Evolutionary conservation across 1,140 invertebrate genomes (phyloP), one percentile per base, ranked within the genome.

Genomic region (Zaprionus lachaisei): DNA sequence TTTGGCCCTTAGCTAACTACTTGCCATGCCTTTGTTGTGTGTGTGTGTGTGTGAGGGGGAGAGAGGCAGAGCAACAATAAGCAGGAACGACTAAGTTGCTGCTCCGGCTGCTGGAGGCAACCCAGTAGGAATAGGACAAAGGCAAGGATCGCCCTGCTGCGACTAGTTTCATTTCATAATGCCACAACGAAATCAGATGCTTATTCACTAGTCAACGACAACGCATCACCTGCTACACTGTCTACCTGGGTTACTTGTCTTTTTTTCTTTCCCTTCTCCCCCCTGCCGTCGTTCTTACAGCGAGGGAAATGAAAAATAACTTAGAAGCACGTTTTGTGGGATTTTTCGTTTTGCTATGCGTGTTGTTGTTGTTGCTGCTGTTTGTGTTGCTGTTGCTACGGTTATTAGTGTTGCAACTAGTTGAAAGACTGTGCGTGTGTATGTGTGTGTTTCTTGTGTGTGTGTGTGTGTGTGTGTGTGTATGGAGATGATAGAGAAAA

Each of bases 251-350:
- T 62, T 7, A 17, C 3, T 34, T 34, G 9, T 34, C 31, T 34
- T 9, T 14, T 22, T 20, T 26, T 41, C 38, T 47, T 41, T 14
- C 14, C 9, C 15, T 31, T 62, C 15, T 31, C n/a, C 58, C n/a
- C 14, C 6, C 15, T 22, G 24, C 11, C 38, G 26, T 15, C 26
- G 4, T 9, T 4, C 9, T 31, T 22, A 22, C 22, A 22, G 37
- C 72, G 66, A 81, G 61, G 81, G 76, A 85, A 90, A 90, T 90
- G 86, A 85, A 90, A 90, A 90, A 90, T 90, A 90, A 81, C 85
- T 90, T 82, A 82, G 85, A 90, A 90, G 85, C 85, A 90, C 85
- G 85, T 85, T 90, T 90, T 90, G 85, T 90, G 85, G 85, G 76
- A 81, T 81, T 89, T 84, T 83, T 79, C 64, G 77, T 72, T 74